Evolutionary conservation across 1,140 invertebrate species (phyloP).

Genomic region (Drosophila novamexicana): DNA sequence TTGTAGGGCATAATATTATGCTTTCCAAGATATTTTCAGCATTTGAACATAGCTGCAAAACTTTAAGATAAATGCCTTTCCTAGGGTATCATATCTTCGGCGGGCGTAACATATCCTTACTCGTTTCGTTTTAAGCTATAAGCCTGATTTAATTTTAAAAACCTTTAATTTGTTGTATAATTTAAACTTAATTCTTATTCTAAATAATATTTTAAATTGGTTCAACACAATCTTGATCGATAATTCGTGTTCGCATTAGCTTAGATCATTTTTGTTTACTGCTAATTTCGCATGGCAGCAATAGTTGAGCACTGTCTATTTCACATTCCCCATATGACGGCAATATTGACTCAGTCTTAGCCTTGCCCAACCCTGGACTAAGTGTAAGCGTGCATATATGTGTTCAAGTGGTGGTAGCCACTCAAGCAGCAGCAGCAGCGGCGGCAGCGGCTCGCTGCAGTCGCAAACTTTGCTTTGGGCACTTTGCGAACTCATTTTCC

Average conservation of each 20-base stretch:
- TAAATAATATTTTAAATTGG: background rate
- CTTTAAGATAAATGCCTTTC: no score
- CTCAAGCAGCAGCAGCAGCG: no score
- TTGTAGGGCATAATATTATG: no score
- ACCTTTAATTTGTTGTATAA: no score
- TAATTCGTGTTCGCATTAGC: background rate
- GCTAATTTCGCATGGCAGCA: constrained; percentile 7
- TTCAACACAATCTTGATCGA: no score
- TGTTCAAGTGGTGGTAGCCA: constrained; percentile 4
- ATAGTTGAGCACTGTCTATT: constrained; percentile 3
- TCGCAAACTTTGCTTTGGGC: constrained; percentile 63
- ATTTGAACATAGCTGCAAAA: no score
- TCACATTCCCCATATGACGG: constrained; percentile 6
- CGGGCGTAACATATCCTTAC: no score
- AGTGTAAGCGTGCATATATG: constrained; percentile 1
- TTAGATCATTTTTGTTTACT: background rate
- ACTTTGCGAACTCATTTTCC: constrained; percentile 83
- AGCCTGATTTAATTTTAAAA: no score
- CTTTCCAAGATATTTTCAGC: no score
- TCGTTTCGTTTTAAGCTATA: no score
- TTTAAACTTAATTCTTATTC: background rate
- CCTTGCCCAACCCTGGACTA: constrained; percentile 33
- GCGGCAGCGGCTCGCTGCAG: no score
- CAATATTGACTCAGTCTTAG: constrained; percentile 4
- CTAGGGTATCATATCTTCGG: no score